phyloP scores from a whole-genome alignment of 2,888 invertebrate species.

The Mongoloraphidia duomilia region DNA sequence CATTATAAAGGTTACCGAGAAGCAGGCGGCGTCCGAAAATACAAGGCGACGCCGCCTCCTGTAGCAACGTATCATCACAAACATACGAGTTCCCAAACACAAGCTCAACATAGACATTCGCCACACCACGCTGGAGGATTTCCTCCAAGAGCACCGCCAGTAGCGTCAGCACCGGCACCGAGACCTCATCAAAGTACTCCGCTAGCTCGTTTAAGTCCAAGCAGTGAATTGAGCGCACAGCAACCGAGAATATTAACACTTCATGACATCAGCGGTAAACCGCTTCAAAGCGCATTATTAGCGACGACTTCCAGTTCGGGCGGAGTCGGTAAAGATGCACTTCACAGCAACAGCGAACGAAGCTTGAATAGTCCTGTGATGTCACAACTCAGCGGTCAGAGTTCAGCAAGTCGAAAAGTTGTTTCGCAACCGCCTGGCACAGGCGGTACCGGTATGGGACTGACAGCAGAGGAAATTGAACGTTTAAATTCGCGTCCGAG shows the following conservation, averaged over 20 bases:
- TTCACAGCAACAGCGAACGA: constrained; percentile 82
- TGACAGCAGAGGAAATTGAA: constrained; percentile 89
- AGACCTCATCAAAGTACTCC: constrained; percentile 81
- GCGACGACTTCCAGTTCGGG: constrained; percentile 84
- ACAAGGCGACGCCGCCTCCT: constrained; percentile 75
- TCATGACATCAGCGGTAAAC: constrained; percentile 87
- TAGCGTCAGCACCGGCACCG: constrained; percentile 50
- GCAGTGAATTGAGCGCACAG: constrained; percentile 81
- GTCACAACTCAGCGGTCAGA: constrained; percentile 80
- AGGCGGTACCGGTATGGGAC: constrained; percentile 60
- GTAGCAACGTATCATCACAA: constrained; percentile 66
- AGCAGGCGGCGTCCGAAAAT: constrained; percentile 68
- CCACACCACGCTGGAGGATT: constrained; percentile 62
- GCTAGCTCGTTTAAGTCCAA: constrained; percentile 76
- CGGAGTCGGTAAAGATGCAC: constrained; percentile 74
- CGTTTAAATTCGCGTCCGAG: constrained; percentile 75
- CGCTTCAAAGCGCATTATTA: constrained; percentile 73
- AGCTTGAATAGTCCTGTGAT: constrained; percentile 85
- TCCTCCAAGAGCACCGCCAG: constrained; percentile 57
- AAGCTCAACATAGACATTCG: constrained; percentile 62
- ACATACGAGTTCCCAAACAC: constrained; percentile 47
- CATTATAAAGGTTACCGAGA: constrained; percentile 92
- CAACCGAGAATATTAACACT: constrained; percentile 85
- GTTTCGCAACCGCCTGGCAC: constrained; percentile 51
- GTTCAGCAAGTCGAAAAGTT: constrained; percentile 64